These are phyloP conservation scores for Lipophrys pholis DNA, from an alignment of 2,113 vertebrate genomes.

Conservation along the genomic window DNA sequence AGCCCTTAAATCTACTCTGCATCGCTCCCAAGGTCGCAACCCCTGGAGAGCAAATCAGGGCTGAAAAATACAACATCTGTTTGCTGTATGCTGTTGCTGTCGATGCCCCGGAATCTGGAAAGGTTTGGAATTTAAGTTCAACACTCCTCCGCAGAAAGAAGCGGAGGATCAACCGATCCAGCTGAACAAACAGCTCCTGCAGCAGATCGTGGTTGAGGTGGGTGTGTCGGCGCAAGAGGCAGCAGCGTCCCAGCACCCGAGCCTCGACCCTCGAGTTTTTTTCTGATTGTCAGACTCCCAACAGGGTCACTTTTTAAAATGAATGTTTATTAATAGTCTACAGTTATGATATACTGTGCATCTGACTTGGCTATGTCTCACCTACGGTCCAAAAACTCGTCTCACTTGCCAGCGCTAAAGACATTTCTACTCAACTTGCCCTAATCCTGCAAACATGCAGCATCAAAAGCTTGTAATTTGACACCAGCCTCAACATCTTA, in stretches of 20 bases:
- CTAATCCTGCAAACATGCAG: no score
- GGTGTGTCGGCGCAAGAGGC: slow-evolving; percentile 42
- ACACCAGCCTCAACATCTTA: not conserved
- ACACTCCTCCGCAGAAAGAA: slow-evolving; percentile 20
- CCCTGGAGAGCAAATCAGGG: slow-evolving; percentile 38
- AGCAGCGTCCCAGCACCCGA: slow-evolving; percentile 18
- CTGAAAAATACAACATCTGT: slow-evolving; percentile 66
- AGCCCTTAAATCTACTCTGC: slow-evolving; percentile 70
- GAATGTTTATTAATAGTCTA: no score
- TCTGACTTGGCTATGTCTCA: not conserved
- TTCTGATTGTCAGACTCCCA: slow-evolving; percentile 40
- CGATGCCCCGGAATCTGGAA: slow-evolving; percentile 18
- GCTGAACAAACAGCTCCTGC: slow-evolving; percentile 73
- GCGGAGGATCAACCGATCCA: slow-evolving; percentile 62
- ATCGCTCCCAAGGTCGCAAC: slow-evolving; percentile 47
- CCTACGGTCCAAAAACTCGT: no score
- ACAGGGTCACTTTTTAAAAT: no score
- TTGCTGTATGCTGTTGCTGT: slow-evolving; percentile 35
- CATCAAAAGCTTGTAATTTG: no score
- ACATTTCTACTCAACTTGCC: no score
- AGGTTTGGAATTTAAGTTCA: slow-evolving; percentile 48
- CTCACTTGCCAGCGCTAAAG: no score
- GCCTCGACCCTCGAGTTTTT: slow-evolving; percentile 36
- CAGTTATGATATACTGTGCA: not conserved
- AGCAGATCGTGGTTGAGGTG: slow-evolving; percentile 28